Percentiles rank a stretch among this genome's conserved stretches.
These are phyloP conservation scores for Diuraphis noxia DNA, from an alignment of 1,140 invertebrate genomes.

Conservation along the genomic window DNA sequence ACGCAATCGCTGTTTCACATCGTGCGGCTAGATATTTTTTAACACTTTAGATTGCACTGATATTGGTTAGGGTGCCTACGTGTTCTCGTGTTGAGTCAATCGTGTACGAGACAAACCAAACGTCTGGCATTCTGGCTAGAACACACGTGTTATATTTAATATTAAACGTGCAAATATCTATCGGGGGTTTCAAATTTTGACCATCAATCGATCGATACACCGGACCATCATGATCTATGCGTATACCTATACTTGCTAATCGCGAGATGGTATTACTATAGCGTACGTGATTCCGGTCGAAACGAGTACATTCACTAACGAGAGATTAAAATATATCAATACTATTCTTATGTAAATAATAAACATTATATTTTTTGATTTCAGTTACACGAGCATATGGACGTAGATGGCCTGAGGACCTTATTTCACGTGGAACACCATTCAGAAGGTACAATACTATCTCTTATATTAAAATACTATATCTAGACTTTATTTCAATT, in stretches of 20 bases:
- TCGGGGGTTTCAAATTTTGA: neutral
- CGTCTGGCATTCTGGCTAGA: too few relatives aligned
- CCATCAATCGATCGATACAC: neutral
- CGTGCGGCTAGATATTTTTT: neutral
- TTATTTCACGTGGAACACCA: conserved; percentile 63
- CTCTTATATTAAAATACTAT: neutral
- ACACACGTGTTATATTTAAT: neutral
- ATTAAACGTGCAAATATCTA: neutral
- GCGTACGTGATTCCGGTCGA: neutral
- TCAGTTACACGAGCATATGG: conserved; percentile 62
- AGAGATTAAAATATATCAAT: neutral
- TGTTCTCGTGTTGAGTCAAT: neutral
- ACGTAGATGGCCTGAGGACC: conserved; percentile 60
- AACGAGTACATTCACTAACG: neutral
- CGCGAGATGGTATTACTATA: neutral
- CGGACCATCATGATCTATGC: too few relatives aligned
- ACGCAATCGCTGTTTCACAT: neutral
- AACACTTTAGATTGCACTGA: too few relatives aligned
- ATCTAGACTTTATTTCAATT: neutral
- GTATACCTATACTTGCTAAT: neutral
- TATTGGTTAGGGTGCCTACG: neutral
- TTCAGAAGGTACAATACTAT: conserved; percentile 60
- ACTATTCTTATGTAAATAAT: neutral
- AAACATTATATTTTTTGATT: conserved; percentile 50
- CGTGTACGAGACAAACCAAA: too few relatives aligned